Evolutionary conservation across 1,140 invertebrate genomes (phyloP).

Genomic region (Microvelia longipes): DNA sequence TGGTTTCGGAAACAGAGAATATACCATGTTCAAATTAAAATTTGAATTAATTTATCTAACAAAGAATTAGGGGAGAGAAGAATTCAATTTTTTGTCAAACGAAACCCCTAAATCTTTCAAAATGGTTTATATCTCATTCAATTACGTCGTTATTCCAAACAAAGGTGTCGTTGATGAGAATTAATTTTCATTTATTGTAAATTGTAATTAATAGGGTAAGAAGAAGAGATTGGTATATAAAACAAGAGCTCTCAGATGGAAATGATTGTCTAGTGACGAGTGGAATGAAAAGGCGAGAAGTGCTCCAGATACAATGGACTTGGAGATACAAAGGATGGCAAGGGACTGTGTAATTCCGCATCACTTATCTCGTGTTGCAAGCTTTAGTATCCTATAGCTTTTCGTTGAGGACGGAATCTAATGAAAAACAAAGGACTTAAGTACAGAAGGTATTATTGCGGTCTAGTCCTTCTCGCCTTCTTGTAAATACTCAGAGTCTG

Average conservation of each 20-base stretch:
- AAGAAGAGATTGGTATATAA: background rate
- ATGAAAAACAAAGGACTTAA: background rate
- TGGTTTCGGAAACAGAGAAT: no score
- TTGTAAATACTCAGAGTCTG: background rate
- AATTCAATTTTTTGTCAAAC: no score
- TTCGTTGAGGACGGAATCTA: background rate
- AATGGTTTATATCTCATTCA: no score
- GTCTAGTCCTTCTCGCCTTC: background rate
- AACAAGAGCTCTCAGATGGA: no score
- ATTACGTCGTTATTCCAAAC: no score
- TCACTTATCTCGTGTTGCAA: background rate
- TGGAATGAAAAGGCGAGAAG: conserved; percentile 5
- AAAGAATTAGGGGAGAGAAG: no score
- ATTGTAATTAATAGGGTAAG: background rate
- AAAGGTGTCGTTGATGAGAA: no score
- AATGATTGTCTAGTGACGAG: background rate
- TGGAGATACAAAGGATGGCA: background rate
- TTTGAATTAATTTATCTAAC: no score
- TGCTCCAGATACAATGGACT: background rate
- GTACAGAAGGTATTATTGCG: background rate
- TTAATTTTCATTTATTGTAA: background rate
- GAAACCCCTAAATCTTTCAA: no score
- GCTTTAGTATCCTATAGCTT: background rate
- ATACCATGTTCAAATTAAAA: no score
- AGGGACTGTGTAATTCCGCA: background rate